Evolutionary conservation across 2,888 invertebrate genomes (phyloP).

Genomic region (Aspidiotus rigidus): DNA sequence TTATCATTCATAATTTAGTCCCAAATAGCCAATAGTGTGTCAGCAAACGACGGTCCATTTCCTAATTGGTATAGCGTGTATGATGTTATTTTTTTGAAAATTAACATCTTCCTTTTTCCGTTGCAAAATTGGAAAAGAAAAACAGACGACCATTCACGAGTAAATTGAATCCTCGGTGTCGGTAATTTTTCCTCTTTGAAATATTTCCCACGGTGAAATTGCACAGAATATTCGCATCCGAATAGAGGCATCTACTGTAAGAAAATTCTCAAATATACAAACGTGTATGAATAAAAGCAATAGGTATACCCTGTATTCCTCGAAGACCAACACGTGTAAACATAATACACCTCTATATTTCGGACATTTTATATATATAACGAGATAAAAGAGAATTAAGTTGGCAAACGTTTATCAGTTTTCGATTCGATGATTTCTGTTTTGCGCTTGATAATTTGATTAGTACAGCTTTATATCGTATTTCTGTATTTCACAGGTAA

Average conservation of each 20-base stretch:
- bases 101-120: constrained; percentile 25
- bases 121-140: neutral
- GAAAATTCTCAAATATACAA: too few species aligned
- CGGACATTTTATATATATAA: neutral
- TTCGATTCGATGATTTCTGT: constrained; percentile 1
- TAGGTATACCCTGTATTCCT: too few species aligned
- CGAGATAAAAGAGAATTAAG: neutral
- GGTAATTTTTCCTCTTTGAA: too few species aligned
- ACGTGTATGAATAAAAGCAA: too few species aligned
- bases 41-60: constrained; percentile 3
- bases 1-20: constrained; percentile 18
- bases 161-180: too few species aligned
- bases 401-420: constrained; percentile 4
- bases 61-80: constrained; percentile 30
- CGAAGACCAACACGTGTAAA: too few species aligned
- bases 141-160: neutral
- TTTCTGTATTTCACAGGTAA: neutral
- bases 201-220: too few species aligned
- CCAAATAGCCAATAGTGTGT: constrained; percentile 21
- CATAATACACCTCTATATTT: too few species aligned
- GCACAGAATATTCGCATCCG: too few species aligned
- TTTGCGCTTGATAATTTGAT: neutral
- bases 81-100: constrained; percentile 21
- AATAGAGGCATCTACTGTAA: too few species aligned
- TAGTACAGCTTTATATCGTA: neutral